These are phyloP conservation scores for Xenopus borealis DNA, from an alignment of 2,113 vertebrate species.

Conservation along the genomic window DNA sequence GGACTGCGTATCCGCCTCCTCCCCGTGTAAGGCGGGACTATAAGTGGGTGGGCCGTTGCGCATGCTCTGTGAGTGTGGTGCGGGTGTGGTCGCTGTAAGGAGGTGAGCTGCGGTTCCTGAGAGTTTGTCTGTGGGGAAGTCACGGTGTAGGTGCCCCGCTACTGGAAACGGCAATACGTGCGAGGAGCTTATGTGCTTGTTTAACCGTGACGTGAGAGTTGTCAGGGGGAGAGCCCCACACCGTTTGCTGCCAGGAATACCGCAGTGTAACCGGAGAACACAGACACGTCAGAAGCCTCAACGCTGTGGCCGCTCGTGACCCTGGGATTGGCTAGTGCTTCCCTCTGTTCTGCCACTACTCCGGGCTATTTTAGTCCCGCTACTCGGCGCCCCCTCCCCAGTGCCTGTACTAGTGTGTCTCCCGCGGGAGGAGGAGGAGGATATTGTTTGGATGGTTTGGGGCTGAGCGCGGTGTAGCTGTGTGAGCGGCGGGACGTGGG, in stretches of 20 bases:
- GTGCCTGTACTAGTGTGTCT: too few relatives aligned
- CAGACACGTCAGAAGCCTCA: background rate
- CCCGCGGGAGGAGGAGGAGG: background rate
- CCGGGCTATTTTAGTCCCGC: too few relatives aligned
- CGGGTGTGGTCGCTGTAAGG: constrained; percentile 34
- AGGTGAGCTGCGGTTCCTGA: constrained; percentile 14
- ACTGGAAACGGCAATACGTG: background rate
- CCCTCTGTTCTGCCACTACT: too few relatives aligned
- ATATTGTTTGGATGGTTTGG: background rate
- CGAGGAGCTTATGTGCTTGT: too few relatives aligned
- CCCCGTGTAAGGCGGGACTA: background rate
- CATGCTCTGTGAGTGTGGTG: constrained; percentile 3
- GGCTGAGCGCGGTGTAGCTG: background rate
- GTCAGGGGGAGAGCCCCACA: too few relatives aligned
- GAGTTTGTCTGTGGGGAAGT: constrained; percentile 19
- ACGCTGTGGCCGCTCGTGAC: background rate
- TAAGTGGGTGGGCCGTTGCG: background rate
- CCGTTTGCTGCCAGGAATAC: background rate
- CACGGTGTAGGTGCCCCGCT: background rate
- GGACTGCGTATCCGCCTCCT: too few relatives aligned
- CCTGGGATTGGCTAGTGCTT: background rate
- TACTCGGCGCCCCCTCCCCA: too few relatives aligned
- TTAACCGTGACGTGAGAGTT: too few relatives aligned
- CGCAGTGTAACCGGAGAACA: background rate
- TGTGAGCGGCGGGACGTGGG: background rate